These are phyloP conservation scores for Pipistrellus pygmaeus DNA, from an alignment of 2,797 vertebrate species.

Conservation along the genomic window DNA sequence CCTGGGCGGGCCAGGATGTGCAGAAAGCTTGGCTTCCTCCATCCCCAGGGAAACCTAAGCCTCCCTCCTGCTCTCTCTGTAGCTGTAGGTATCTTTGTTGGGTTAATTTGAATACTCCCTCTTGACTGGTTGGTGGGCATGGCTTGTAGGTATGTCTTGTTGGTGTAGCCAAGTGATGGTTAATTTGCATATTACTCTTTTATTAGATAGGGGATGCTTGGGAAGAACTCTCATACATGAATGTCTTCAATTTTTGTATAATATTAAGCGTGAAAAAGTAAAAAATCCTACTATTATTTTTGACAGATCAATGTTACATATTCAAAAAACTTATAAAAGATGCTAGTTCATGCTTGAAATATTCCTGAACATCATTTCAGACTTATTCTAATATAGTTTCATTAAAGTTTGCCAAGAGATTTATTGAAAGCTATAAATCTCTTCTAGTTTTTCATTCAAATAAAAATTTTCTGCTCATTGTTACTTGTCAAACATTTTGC, in stretches of 20 bases:
- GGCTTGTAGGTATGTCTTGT: no score
- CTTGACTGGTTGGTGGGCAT: no score
- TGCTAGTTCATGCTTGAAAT: not conserved
- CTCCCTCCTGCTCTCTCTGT: no score
- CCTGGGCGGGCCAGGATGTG: no score
- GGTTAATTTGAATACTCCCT: no score
- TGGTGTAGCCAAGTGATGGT: no score
- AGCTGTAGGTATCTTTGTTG: no score
- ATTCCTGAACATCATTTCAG: not conserved
- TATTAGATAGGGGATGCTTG: not conserved
- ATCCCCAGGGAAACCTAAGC: no score
- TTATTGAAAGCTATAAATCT: slow-evolving; percentile 7
- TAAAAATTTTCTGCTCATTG: slow-evolving; percentile 20
- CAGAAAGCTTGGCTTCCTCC: no score
- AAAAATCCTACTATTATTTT: slow-evolving; percentile 34
- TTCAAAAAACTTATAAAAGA: slow-evolving; percentile 25
- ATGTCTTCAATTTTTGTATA: not conserved
- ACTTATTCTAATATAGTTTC: slow-evolving; percentile 31
- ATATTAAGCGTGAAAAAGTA: not conserved
- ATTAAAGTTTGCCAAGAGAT: slow-evolving; percentile 14
- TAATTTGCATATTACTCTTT: no score
- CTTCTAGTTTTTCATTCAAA: slow-evolving; percentile 54
- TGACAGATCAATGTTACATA: not conserved
- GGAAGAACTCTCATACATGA: not conserved
- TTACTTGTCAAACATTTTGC: not conserved